A percentile compares a stretch with the other conserved stretches of the same genome.
Evolutionary conservation across 2,888 invertebrate genomes (phyloP).

Genomic region (Bugula neritina): DNA sequence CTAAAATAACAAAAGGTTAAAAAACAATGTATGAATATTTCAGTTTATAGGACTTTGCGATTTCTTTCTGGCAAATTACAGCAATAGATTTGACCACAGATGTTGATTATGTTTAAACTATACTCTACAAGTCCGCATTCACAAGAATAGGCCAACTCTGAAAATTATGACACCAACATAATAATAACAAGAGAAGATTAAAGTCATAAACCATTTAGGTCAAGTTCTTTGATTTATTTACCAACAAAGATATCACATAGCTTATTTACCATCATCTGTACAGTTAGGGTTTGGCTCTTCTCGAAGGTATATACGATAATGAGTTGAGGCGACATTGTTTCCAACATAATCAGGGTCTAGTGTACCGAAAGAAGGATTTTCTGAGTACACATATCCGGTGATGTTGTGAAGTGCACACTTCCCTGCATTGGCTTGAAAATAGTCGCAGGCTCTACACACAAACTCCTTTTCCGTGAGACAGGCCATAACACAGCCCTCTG

Average conservation of each 20-base stretch:
- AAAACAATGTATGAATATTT: too few relatives aligned
- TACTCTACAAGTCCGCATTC: too few relatives aligned
- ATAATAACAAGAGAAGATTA: neutral
- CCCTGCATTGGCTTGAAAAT: neutral
- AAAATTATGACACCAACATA: neutral
- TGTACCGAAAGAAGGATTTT: neutral
- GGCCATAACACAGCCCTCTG: neutral
- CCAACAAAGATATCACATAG: neutral
- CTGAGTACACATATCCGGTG: neutral
- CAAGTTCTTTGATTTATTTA: neutral
- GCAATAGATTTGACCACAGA: too few relatives aligned
- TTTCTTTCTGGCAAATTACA: too few relatives aligned
- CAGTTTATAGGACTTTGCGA: too few relatives aligned
- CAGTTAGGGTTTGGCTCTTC: neutral
- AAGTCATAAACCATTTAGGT: neutral
- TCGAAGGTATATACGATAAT: neutral
- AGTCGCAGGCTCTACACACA: neutral
- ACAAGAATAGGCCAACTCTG: too few relatives aligned
- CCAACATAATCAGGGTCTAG: neutral
- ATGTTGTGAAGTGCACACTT: neutral
- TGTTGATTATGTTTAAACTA: too few relatives aligned
- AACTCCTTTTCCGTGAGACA: neutral
- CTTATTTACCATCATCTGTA: too few relatives aligned
- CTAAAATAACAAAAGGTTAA: too few relatives aligned
- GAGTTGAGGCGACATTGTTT: neutral